Percentiles rank a stretch among this genome's conserved stretches.
Evolutionary conservation across 2,113 vertebrate genomes (phyloP).

Genomic region (Psophia crepitans): DNA sequence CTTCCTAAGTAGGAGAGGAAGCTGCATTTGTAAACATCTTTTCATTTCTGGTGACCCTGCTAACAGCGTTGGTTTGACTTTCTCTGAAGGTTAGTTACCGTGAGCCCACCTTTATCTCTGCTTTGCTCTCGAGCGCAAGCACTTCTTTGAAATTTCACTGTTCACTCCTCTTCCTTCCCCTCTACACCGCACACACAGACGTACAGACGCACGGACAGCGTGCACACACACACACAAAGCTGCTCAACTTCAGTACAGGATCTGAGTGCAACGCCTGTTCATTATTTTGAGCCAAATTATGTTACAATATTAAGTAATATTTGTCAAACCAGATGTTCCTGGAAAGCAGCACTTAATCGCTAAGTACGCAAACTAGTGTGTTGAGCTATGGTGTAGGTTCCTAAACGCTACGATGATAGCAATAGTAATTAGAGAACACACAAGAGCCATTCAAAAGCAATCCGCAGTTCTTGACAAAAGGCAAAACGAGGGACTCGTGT

Average conservation of each 20-base stretch:
- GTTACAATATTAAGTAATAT: background rate
- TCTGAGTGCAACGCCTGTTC: background rate
- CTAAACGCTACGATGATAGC: background rate
- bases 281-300: background rate
- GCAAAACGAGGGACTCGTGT: background rate
- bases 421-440: background rate
- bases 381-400: background rate
- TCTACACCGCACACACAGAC: background rate
- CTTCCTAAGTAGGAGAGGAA: background rate
- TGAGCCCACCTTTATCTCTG: slow-evolving; percentile 11
- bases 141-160: slow-evolving; percentile 54
- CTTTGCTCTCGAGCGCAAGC: background rate
- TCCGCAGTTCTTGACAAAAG: background rate
- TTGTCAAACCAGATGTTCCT: background rate
- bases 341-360: background rate
- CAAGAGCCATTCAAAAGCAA: background rate
- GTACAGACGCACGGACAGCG: background rate
- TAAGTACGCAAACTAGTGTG: background rate
- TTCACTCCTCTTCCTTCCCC: slow-evolving; percentile 68
- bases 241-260: background rate
- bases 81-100: background rate
- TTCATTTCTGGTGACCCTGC: background rate
- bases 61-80: background rate
- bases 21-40: background rate
- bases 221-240: background rate